phyloP scores from a whole-genome alignment of 2,888 invertebrate species.

The Mechanitis messenoides region DNA sequence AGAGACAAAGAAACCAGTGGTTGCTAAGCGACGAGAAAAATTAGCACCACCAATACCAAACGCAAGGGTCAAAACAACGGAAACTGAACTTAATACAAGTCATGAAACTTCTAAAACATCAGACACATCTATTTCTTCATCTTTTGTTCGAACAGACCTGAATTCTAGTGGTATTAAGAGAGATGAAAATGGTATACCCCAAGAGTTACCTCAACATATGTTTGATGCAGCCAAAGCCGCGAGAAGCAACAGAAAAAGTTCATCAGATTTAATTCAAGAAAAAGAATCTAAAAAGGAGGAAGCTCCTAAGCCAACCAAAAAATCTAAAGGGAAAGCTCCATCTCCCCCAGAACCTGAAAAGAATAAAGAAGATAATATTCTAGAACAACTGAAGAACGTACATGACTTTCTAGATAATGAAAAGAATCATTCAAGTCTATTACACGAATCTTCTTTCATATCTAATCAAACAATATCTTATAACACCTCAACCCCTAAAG shows the following conservation, averaged over 20 bases:
- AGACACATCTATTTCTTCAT: conserved; percentile 45
- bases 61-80: conserved; percentile 61
- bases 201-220: conserved; percentile 83
- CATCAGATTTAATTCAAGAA: conserved; percentile 52
- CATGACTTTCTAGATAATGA: conserved; percentile 64
- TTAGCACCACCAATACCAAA: conserved; percentile 71
- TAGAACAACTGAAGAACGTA: conserved; percentile 61
- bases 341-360: conserved; percentile 78
- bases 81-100: conserved; percentile 51
- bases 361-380: conserved; percentile 69
- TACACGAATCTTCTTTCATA: conserved; percentile 45
- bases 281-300: conserved; percentile 58
- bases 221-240: conserved; percentile 84
- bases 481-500: conserved; percentile 73
- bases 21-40: conserved; percentile 72
- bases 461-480: conserved; percentile 42
- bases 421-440: conserved; percentile 61
- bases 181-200: conserved; percentile 79
- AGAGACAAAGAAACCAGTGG: conserved; percentile 67
- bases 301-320: conserved; percentile 66
- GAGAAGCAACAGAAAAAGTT: conserved; percentile 79
- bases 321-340: conserved; percentile 84
- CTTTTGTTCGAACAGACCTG: conserved; percentile 65
- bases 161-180: conserved; percentile 78
- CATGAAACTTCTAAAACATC: conserved; percentile 53